A percentile compares a stretch with the other conserved stretches of the same genome.
phyloP scores from a whole-genome alignment of 2,888 invertebrate species.

The Psococerastis gibbosa region DNA sequence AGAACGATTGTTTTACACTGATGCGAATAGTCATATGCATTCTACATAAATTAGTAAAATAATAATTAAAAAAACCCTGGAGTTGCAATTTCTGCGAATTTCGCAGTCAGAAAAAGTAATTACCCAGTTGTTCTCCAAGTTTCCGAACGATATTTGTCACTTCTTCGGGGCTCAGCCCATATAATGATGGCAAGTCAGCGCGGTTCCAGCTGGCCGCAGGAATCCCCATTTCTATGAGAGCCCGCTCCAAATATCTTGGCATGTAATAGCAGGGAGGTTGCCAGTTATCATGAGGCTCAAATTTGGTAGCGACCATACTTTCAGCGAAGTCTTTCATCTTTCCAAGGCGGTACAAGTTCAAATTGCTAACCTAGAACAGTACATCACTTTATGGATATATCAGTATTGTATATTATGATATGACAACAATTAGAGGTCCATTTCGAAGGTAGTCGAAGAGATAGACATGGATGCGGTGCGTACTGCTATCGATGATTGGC shows the following conservation, averaged over 20 bases:
- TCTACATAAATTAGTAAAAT: too few species aligned
- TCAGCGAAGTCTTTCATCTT: conserved; percentile 74
- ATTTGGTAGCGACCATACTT: conserved; percentile 95
- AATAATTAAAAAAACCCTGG: too few species aligned
- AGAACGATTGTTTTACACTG: too few species aligned
- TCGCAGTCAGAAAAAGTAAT: too few species aligned
- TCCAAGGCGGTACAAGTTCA: conserved; percentile 88
- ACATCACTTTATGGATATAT: conserved; percentile 3
- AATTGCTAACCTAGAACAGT: conserved; percentile 48
- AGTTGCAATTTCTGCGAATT: too few species aligned
- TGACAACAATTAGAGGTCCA: too few species aligned
- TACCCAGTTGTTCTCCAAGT: conserved; percentile 15
- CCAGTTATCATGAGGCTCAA: conserved; percentile 99
- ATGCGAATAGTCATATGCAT: too few species aligned
- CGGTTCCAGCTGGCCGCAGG: conserved; percentile 53
- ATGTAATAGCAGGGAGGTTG: conserved; percentile 89
- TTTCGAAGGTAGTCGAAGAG: too few species aligned
- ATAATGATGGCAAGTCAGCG: conserved; percentile 35
- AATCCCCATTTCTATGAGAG: conserved; percentile 52
- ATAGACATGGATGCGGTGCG: too few species aligned
- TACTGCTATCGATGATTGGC: too few species aligned
- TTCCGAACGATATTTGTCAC: conserved; percentile 17
- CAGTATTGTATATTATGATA: not conserved
- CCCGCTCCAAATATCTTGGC: conserved; percentile 58
- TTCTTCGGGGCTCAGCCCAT: conserved; percentile 17